phyloP scores from a whole-genome alignment of 2,797 vertebrate species.

The Cyclopterus lumpus region DNA sequence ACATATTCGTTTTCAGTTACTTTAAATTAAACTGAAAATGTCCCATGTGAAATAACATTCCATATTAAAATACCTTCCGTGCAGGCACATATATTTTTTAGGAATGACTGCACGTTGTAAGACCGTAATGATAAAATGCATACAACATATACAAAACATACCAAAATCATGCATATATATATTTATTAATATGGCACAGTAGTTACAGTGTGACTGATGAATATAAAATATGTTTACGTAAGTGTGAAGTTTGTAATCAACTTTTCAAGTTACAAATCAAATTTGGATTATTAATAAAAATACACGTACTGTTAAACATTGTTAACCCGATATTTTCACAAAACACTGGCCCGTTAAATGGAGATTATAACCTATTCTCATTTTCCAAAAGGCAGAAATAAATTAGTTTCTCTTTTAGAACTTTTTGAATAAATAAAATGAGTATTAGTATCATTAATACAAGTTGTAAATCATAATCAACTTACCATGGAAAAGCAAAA shows the following conservation, averaged over 20 bases:
- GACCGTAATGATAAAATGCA: background rate
- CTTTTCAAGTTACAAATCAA: background rate
- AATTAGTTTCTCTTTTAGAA: background rate
- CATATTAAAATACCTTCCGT: background rate
- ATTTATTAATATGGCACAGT: too few relatives aligned
- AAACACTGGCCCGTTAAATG: background rate
- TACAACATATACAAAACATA: background rate
- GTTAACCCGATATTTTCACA: background rate
- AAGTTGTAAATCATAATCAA: background rate
- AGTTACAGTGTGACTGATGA: background rate
- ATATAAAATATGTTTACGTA: background rate
- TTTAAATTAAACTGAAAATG: background rate
- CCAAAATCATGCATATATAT: background rate
- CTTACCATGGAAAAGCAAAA: conserved; percentile 73
- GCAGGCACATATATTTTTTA: background rate
- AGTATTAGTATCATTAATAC: background rate
- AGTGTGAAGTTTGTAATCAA: background rate
- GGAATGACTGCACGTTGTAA: background rate
- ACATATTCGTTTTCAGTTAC: background rate
- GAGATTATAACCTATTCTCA: background rate
- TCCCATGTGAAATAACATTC: background rate
- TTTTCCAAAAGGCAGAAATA: background rate
- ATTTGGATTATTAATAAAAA: background rate
- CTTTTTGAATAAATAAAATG: background rate
- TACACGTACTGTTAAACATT: background rate